Conservation (phyloP, 2,113 vertebrate species). For the Pardalotus punctatus region DNA sequence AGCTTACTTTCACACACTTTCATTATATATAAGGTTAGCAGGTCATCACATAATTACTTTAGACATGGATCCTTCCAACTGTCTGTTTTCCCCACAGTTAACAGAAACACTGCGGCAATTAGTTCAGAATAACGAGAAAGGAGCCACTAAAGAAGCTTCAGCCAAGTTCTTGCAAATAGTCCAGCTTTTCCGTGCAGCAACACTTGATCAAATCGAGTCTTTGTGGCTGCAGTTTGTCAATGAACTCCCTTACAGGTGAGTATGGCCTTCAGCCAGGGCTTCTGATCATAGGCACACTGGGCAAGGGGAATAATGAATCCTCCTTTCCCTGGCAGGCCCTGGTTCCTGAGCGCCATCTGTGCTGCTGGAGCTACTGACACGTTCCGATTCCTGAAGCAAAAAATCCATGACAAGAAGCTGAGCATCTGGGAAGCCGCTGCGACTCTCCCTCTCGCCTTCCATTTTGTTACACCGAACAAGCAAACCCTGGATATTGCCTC, state of each 20-base stretch:
- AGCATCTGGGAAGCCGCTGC: conserved; percentile 61
- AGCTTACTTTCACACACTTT: background rate
- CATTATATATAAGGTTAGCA: background rate
- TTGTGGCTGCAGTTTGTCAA: conserved; percentile 73
- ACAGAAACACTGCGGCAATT: conserved; percentile 69
- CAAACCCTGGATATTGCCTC: conserved; percentile 70
- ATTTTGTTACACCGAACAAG: conserved; percentile 69
- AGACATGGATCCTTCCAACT: background rate
- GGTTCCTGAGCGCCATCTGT: conserved; percentile 77
- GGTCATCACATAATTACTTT: background rate
- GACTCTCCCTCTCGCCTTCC: conserved; percentile 66
- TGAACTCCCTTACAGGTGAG: conserved; percentile 23
- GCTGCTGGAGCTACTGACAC: conserved; percentile 73
- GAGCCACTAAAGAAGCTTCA: conserved; percentile 63
- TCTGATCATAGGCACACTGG: background rate
- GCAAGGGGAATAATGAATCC: background rate
- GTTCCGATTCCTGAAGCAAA: conserved; percentile 75
- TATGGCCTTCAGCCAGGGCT: background rate
- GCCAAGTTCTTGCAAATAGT: conserved; percentile 73
- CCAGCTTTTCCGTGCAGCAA: conserved; percentile 72
- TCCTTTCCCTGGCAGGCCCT: conserved; percentile 66
- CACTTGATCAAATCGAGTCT: conserved; percentile 67
- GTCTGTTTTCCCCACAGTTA: conserved; percentile 65
- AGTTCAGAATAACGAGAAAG: conserved; percentile 67
- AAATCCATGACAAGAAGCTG: conserved; percentile 71